Evolutionary conservation across 1,140 invertebrate species (phyloP), one percentile per base, ranked within the genome.

Genomic region (Drosophila orena): DNA sequence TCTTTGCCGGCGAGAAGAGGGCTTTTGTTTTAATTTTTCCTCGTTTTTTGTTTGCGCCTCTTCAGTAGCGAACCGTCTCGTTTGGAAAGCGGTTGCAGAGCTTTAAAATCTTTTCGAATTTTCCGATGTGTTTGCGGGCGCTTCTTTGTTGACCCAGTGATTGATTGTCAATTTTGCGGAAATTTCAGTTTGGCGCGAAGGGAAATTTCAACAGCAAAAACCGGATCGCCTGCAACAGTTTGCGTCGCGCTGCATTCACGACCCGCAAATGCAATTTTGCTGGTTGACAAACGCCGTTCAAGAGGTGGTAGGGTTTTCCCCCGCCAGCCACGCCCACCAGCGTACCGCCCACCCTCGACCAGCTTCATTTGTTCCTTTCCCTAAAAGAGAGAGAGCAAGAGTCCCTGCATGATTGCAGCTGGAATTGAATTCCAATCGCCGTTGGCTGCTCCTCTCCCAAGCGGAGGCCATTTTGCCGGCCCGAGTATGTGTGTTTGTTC

Each of bases 201-300:
- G 8, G 22, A 64, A 73, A 73, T 61, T 55, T 46, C 43, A 8
- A 17, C 56, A 14, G 44, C 46, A 52, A 11, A 30, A 30, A 30
- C 7, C 8, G 30, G 7, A 30, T 30, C 55, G 11, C 4, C 55
- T 30, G 38, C 55, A 60, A 60, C 55, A 50, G 44, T 50, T 50
- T 50, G 47, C 59, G 52, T 7, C 24, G 38, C 54, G 30, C 30
- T 56, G 17, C 35, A 10, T 35, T 42, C 37, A 20, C 38, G 34
- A 7, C 14, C 54, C 35, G 47, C 61, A 61, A 74, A 91, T 91
- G 90, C 90, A 91, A 78, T 91, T 86, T 69, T 91, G 90, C 56
- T 91, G 90, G 90, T 78, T 91, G 81, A 71, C 89, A 78, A 72
- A 86, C 62, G 72, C 81, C 53, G 81, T 75, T 40, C 68, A 54